Evolutionary conservation across 30 jellyfish, hydroid and myxozoan genomes (phyloP).

Genomic region (Hydractinia echinata): DNA sequence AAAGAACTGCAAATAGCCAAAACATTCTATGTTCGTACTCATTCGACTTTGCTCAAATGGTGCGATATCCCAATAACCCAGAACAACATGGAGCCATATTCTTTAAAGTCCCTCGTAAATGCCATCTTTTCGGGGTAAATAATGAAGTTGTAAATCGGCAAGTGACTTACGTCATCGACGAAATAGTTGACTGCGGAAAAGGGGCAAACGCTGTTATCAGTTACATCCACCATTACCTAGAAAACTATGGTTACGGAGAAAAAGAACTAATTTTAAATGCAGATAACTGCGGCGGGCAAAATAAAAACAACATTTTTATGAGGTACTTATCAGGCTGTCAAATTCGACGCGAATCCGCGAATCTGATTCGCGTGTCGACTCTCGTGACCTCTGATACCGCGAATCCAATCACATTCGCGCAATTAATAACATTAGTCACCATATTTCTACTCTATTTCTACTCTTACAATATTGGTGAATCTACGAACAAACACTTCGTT

Average conservation of each 20-base stretch:
- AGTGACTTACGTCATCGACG: conserved; percentile 6
- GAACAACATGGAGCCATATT: conserved; percentile 12
- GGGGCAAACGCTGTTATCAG: neutral
- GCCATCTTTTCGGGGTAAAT: neutral
- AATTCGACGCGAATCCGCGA: too few relatives aligned
- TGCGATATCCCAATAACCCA: conserved; percentile 2
- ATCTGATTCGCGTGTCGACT: too few relatives aligned
- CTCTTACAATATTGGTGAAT: too few relatives aligned
- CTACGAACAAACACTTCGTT: too few relatives aligned
- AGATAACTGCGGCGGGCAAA: conserved; percentile 5
- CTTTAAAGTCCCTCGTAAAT: neutral
- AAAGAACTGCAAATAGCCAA: neutral
- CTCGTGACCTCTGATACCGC: too few relatives aligned
- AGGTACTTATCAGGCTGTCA: too few relatives aligned
- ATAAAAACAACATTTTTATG: conserved; percentile 2
- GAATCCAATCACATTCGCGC: too few relatives aligned
- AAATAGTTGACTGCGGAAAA: neutral
- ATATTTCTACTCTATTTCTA: too few relatives aligned
- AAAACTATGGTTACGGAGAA: neutral
- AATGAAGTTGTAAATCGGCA: neutral
- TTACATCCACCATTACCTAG: neutral
- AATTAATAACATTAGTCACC: too few relatives aligned
- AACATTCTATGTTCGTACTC: neutral
- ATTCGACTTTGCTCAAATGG: conserved; percentile 14
- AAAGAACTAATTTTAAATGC: neutral